Base-by-base conservation (phyloP, 2,888 invertebrate genomes). In the Papilio gigon region DNA sequence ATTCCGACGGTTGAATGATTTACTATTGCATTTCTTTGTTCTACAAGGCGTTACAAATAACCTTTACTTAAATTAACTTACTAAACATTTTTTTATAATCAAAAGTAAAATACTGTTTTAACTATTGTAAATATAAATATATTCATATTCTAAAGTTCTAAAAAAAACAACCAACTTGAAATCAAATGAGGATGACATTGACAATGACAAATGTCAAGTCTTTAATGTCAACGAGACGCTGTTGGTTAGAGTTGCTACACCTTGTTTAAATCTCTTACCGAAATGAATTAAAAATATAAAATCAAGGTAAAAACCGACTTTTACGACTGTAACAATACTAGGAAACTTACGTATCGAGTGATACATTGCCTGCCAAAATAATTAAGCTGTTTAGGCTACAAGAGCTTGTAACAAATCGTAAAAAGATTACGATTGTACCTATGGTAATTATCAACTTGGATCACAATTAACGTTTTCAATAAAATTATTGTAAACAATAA, bases 1-100 rank as follows among this genome's bases (percentile, higher is more conserved):
- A 68, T 58, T 75, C 73, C 88, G 89, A 88, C 89, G 89, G 89
- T 82, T 78, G 72, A 70, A 58, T 64, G 62, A 68, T 61, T 65
- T 71, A 37, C 27, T 37, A 53, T n/a, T 9, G 2, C 27, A 53
- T 53, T n/a, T n/a, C 27, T 53, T n/a, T 53, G 27, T 53, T 30
- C n/a, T 30, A n/a, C 9, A n/a, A 30, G 27, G n/a, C 8, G 4
- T 12, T 53, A 53, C 30, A 17, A 53, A 27, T 30, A 53, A n/a
- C 9, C n/a, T 27, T 17, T n/a, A 30, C 8, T 9, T 27, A 9
- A 53, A 9, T 53, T 9, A 30, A 30, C n/a, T 53, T 30, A n/a
- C 25, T 50, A 5, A n/a, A n/a, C n/a, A n/a, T n/a, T n/a, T n/a
- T n/a, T 6, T 30, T 6, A 53, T 30, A 53, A 9, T 8, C 17